Percentiles rank a stretch among this genome's conserved stretches.
These are phyloP conservation scores for Zootermopsis nevadensis DNA, from an alignment of 2,888 invertebrate genomes.

Conservation along the genomic window DNA sequence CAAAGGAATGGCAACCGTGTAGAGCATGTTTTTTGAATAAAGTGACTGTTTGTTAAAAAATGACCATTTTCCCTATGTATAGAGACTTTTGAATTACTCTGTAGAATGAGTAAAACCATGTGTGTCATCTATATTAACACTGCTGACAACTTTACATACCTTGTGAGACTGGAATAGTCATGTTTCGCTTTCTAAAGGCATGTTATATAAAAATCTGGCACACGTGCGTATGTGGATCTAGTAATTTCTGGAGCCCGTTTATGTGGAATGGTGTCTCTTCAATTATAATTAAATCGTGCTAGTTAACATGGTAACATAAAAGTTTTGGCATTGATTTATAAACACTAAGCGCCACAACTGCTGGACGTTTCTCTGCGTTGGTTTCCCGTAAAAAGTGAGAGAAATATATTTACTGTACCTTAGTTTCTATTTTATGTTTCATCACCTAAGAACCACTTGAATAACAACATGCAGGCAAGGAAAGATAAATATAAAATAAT, in stretches of 20 bases:
- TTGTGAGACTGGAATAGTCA: too few relatives aligned
- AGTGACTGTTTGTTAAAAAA: too few relatives aligned
- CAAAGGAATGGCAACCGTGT: too few relatives aligned
- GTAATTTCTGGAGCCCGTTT: background rate
- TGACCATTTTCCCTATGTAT: too few relatives aligned
- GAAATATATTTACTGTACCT: background rate
- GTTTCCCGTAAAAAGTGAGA: background rate
- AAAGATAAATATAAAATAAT: background rate
- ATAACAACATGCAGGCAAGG: background rate
- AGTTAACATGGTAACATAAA: conserved; percentile 11
- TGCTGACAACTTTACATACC: too few relatives aligned
- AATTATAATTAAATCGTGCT: background rate
- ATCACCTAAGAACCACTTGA: background rate
- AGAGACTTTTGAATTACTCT: too few relatives aligned
- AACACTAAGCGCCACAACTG: background rate
- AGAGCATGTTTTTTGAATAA: too few relatives aligned
- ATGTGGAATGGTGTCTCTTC: background rate
- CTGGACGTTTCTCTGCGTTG: background rate
- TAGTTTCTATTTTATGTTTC: background rate
- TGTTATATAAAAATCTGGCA: too few relatives aligned
- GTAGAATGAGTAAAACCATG: too few relatives aligned
- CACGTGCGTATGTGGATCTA: too few relatives aligned
- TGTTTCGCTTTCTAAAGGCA: too few relatives aligned
- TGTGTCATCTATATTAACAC: too few relatives aligned
- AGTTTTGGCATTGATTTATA: conserved; percentile 4